Evolutionary conservation across 2,113 vertebrate species (phyloP).

Genomic region (Myotis brandtii): DNA sequence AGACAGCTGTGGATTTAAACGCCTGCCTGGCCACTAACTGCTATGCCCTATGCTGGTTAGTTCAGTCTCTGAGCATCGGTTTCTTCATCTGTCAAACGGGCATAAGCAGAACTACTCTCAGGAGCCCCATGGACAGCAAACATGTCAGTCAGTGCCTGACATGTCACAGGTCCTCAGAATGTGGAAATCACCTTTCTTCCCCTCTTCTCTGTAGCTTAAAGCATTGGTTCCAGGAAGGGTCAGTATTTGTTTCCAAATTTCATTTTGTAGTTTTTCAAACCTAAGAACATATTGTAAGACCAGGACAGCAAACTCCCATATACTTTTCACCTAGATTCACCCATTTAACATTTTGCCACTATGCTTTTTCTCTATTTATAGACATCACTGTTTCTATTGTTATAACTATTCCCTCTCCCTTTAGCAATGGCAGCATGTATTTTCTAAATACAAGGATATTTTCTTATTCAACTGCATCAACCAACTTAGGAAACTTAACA

Average conservation of each 20-base stretch:
- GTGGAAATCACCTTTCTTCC: not conserved
- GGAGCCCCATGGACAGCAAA: not conserved
- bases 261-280: not conserved
- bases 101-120: not conserved
- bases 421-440: not conserved
- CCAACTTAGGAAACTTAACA: not conserved
- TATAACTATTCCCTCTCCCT: not conserved
- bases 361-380: not conserved
- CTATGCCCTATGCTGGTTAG: not conserved
- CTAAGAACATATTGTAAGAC: not conserved
- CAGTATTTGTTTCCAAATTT: not conserved
- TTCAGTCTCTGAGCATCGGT: not conserved
- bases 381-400: fast-evolving
- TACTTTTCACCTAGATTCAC: not conserved
- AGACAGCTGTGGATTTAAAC: not conserved
- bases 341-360: too few relatives aligned
- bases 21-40: fast-evolving
- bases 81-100: not conserved
- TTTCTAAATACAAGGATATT: not conserved
- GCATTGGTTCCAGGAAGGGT: not conserved
- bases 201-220: not conserved
- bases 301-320: not conserved
- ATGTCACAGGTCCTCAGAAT: not conserved
- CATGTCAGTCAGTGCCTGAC: not conserved
- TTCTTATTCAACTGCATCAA: not conserved